Conservation (phyloP, 2,888 invertebrate genomes). For the Anticlea derivata region DNA sequence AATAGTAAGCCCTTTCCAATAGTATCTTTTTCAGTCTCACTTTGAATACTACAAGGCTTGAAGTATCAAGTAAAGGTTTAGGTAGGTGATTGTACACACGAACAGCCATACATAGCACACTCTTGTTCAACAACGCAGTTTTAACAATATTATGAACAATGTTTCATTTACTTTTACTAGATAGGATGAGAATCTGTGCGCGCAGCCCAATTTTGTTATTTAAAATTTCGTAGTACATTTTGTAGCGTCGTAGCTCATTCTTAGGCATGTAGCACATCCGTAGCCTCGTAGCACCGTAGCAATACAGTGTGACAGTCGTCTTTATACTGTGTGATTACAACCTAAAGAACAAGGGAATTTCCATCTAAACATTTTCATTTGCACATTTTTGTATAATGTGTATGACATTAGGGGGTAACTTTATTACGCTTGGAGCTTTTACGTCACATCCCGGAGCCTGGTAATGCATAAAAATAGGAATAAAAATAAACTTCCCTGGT, state of each 20-base stretch:
- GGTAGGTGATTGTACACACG: too few relatives aligned
- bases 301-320: not conserved
- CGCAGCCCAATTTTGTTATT: too few relatives aligned
- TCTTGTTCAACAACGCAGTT: too few relatives aligned
- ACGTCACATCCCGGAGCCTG: not conserved
- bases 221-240: too few relatives aligned
- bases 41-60: too few relatives aligned
- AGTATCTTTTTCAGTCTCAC: too few relatives aligned
- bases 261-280: not conserved
- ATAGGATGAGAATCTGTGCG: too few relatives aligned
- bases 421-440: conserved; percentile 10
- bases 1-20: too few relatives aligned
- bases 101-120: too few relatives aligned
- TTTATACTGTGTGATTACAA: conserved; percentile 8
- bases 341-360: conserved; percentile 12
- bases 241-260: not conserved
- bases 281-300: conserved; percentile 4
- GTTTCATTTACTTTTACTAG: too few relatives aligned
- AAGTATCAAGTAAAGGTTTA: too few relatives aligned
- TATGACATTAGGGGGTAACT: conserved; percentile 9
- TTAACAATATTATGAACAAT: too few relatives aligned
- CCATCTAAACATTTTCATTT: conserved; percentile 16
- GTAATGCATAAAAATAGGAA: conserved; percentile 12
- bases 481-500: conserved; percentile 2
- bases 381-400: conserved; percentile 15